Conservation (phyloP, 2,797 vertebrate species). For the Choloepus didactylus region DNA sequence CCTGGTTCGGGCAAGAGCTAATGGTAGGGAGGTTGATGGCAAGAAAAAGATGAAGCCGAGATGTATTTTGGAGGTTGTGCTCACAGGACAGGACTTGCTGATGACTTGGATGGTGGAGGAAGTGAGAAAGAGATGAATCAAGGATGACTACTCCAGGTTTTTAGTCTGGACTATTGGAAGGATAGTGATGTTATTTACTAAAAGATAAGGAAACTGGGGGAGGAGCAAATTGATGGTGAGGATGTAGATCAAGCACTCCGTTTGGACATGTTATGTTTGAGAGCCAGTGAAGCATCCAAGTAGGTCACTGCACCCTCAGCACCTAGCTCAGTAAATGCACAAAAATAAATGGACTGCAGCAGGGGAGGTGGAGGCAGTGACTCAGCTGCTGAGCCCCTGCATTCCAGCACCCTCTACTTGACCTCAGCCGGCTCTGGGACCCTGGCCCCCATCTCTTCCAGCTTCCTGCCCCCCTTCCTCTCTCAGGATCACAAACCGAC, state of each 20-base stretch:
- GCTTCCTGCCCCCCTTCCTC: background rate
- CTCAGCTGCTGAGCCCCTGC: conserved; percentile 86
- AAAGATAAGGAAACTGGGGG: background rate
- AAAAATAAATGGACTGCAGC: background rate
- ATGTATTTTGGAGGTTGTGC: background rate
- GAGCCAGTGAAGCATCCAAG: conserved; percentile 33
- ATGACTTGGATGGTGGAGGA: background rate
- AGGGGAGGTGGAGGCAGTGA: background rate
- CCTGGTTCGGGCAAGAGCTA: background rate
- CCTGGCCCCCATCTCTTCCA: background rate
- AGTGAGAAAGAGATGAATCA: background rate
- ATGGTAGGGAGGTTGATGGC: fast-evolving
- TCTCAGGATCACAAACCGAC: background rate
- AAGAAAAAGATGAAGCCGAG: background rate
- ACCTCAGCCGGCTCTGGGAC: conserved; percentile 88
- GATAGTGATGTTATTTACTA: background rate
- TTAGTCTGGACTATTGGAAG: background rate
- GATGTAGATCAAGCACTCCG: background rate
- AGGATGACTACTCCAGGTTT: background rate
- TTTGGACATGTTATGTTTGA: background rate
- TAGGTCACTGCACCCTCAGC: conserved; percentile 51
- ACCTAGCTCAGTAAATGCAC: background rate
- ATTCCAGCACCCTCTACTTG: conserved; percentile 89
- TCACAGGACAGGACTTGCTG: background rate
- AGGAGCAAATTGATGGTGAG: background rate